Evolutionary conservation across 1,140 invertebrate genomes (phyloP).

Genomic region (Hycleus phaleratus): DNA sequence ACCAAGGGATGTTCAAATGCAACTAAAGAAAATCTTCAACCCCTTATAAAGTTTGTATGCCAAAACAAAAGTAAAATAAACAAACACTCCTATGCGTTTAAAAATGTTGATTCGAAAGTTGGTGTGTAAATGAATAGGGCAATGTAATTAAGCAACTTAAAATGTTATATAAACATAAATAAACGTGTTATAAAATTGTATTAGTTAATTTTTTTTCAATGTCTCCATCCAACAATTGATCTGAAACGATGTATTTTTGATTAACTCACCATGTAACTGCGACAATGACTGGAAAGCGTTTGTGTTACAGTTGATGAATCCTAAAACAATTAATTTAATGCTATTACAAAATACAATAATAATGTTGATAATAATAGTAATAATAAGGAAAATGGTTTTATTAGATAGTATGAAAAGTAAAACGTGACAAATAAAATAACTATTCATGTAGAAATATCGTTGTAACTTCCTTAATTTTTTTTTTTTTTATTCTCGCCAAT

Average conservation of each 20-base stretch:
- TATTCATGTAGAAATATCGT: too few species aligned
- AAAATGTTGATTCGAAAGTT: background rate
- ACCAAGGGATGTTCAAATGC: background rate
- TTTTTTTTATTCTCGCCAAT: too few species aligned
- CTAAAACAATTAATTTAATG: constrained; percentile 32
- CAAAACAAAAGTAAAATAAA: background rate
- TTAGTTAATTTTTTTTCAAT: background rate
- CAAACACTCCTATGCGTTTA: background rate
- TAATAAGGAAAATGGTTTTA: background rate
- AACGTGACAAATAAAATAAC: too few species aligned
- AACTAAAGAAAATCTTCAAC: too few species aligned
- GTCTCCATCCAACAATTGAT: too few species aligned
- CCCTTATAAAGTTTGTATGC: too few species aligned
- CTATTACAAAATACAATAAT: background rate
- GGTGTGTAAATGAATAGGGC: background rate
- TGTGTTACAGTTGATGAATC: constrained; percentile 41
- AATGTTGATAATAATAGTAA: background rate
- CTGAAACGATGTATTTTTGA: background rate
- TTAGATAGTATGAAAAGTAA: too few species aligned
- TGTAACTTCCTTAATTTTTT: too few species aligned
- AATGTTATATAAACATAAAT: constrained; percentile 13
- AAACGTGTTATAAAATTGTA: constrained; percentile 11
- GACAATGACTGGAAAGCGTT: constrained; percentile 35
- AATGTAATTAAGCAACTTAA: background rate
- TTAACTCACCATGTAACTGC: constrained; percentile 37